Base-by-base conservation (phyloP, 2,888 invertebrate species). In the Leptopilina myrica region DNA sequence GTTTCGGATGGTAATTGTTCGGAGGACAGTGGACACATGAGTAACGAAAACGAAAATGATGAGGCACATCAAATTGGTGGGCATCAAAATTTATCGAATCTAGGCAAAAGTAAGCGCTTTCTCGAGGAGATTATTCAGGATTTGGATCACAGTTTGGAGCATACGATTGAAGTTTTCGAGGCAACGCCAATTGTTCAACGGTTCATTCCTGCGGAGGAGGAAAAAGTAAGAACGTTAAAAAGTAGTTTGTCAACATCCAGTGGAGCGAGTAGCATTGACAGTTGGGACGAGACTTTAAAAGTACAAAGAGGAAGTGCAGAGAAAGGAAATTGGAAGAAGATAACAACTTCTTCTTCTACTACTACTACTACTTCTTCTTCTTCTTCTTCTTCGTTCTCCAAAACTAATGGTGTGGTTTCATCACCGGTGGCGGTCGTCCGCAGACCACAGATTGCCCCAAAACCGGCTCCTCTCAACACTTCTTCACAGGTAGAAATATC, bases 11-110 rank as follows among this genome's bases (percentile, higher is more conserved):
- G 96, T 87, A 92, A 92, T 88, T 90, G 89, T 53, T 95, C 96
- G 79, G 96, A 96, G 87, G 96, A 96, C 92, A 96, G 96, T 79
- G 96, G 96, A 81, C 96, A 96, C 92, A 96, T 96, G 85, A 96
- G 96, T 76, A 96, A 95, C 88, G 96, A 95, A 90, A 94, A 94
- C 87, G 94, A 95, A 81, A 89, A 90, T 78, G 90, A 90, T 8
- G 85, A 86, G 43, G 64, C 77, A 15, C 77, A 82, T 33, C 33
- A 33, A 33, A 33, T 33, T 33, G 33, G 33, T 33, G 33, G 33
- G n/a, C 77, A 82, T 33, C 80, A 81, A n/a, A 83, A 80, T 2
- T 81, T 88, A 1, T 87, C 87, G 80, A 85, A 81, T 66, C 83
- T 84, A 20, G 85, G 82, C 15, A 87, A 87, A 40, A 86, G 81